These are phyloP conservation scores for Cheilosia grossa DNA, from an alignment of 2,888 invertebrate genomes.

Conservation along the genomic window DNA sequence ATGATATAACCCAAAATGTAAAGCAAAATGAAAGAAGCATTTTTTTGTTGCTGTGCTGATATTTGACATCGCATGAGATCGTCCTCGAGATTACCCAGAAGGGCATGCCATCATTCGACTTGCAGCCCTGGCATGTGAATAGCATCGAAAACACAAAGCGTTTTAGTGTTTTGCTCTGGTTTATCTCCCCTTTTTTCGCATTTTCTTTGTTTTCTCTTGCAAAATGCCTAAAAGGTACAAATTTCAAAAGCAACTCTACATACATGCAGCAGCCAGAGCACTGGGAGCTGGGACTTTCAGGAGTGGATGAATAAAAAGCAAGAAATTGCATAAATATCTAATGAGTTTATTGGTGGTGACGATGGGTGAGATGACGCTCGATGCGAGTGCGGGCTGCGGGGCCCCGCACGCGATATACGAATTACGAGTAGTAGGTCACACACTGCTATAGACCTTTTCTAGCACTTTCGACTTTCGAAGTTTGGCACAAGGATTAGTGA, in stretches of 20 bases:
- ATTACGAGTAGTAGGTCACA: conserved; percentile 10
- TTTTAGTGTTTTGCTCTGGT: conserved; percentile 56
- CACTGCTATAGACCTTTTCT: conserved; percentile 31
- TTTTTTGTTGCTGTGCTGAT: conserved; percentile 21
- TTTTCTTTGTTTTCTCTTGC: conserved; percentile 17
- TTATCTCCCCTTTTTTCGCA: conserved; percentile 10
- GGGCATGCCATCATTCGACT: conserved; percentile 33
- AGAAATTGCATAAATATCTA: conserved; percentile 72
- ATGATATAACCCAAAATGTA: conserved; percentile 31
- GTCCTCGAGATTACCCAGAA: conserved; percentile 32
- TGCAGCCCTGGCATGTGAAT: conserved; percentile 42
- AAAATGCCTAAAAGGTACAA: conserved; percentile 44
- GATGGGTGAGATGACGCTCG: conserved; percentile 28
- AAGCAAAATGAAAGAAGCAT: background rate
- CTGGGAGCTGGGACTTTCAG: background rate
- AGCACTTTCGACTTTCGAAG: conserved; percentile 35
- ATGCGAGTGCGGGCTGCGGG: background rate
- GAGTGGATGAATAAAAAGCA: conserved; percentile 50
- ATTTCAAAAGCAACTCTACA: conserved; percentile 34
- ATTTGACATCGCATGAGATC: conserved; percentile 43
- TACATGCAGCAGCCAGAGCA: background rate
- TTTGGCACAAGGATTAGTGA: conserved; percentile 57
- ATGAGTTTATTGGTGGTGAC: conserved; percentile 59
- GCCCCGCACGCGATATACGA: conserved; percentile 14
- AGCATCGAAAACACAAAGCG: conserved; percentile 40